phyloP scores from a whole-genome alignment of 2,888 invertebrate genomes.

The Acanthosepion pharaonis region DNA sequence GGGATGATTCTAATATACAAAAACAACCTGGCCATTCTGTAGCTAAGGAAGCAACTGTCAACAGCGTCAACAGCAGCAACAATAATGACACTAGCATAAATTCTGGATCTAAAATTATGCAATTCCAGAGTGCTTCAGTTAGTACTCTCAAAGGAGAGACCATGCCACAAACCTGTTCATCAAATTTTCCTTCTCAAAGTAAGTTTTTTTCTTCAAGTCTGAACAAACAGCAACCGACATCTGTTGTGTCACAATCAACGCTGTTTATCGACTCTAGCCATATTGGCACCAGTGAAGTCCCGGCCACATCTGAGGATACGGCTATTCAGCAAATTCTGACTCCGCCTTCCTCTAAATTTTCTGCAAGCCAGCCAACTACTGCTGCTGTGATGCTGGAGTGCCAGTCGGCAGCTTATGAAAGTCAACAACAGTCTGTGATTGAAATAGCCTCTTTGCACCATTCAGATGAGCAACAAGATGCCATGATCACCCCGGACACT shows the following conservation, averaged over 20 bases:
- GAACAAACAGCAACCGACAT: neutral
- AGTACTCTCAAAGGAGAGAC: neutral
- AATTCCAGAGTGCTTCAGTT: neutral
- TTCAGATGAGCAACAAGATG: neutral
- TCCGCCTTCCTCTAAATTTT: constrained; percentile 33
- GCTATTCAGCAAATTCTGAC: neutral
- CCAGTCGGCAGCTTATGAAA: neutral
- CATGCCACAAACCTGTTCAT: neutral
- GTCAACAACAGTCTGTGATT: constrained; percentile 39
- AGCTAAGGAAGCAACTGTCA: neutral
- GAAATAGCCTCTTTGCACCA: neutral
- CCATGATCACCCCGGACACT: neutral
- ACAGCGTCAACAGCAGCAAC: neutral
- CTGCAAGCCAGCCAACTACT: neutral
- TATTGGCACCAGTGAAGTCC: neutral
- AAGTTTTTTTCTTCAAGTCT: neutral
- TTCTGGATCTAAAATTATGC: neutral
- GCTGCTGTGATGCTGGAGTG: neutral
- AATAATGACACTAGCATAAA: neutral
- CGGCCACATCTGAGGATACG: constrained; percentile 24
- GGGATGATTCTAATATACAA: neutral
- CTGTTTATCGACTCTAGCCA: neutral
- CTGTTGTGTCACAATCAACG: neutral
- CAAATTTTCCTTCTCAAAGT: neutral
- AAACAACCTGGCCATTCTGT: neutral